Evolutionary conservation across 1,140 invertebrate species (phyloP).

Genomic region (Lithobius niger): DNA sequence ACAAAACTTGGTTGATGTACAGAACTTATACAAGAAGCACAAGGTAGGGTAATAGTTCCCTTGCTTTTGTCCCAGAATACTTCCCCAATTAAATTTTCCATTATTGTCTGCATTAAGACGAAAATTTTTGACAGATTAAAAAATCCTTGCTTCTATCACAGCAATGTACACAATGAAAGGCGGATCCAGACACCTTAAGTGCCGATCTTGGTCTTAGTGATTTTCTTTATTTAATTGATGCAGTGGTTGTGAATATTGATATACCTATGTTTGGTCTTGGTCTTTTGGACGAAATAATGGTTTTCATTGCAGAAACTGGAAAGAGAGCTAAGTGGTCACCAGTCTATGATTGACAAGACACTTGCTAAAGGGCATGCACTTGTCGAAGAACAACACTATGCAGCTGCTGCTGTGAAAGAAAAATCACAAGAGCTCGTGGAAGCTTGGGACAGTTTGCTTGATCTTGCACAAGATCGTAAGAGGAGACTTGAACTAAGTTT

Average conservation of each 20-base stretch:
- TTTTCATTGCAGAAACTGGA: conserved; percentile 50
- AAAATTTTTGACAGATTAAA: no score
- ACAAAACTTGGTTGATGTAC: conserved; percentile 77
- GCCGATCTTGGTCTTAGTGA: background rate
- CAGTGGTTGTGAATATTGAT: no score
- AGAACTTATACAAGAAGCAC: conserved; percentile 85
- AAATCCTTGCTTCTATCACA: no score
- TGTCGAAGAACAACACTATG: conserved; percentile 56
- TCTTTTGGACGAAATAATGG: no score
- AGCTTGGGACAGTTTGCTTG: conserved; percentile 53
- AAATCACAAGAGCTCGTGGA: conserved; percentile 44
- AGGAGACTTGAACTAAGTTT: conserved; percentile 69
- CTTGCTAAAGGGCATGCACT: conserved; percentile 55
- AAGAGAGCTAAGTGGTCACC: conserved; percentile 67
- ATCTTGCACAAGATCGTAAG: conserved; percentile 52
- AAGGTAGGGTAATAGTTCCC: conserved; percentile 32
- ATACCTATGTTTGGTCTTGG: no score
- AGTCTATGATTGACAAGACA: conserved; percentile 65
- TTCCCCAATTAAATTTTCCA: background rate
- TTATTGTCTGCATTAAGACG: background rate
- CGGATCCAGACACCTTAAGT: no score
- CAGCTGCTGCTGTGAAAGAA: conserved; percentile 47
- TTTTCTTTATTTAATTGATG: background rate
- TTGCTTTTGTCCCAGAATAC: background rate
- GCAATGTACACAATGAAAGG: no score